Percentiles rank a stretch among this genome's conserved stretches.
These are phyloP conservation scores for Tarsius wallacei DNA, from an alignment of 2,797 vertebrate genomes.

Conservation along the genomic window DNA sequence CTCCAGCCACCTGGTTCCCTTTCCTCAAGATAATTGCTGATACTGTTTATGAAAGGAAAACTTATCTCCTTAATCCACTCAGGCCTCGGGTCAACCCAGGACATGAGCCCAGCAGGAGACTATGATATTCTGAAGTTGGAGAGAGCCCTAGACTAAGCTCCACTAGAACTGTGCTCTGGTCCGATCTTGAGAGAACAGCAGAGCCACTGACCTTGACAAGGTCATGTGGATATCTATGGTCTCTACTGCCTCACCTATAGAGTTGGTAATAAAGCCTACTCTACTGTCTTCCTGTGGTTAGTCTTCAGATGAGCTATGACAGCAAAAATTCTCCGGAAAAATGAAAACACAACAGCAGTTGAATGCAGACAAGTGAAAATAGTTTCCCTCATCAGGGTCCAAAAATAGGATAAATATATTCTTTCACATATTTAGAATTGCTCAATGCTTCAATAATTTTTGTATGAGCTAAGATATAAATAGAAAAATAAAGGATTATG, in stretches of 20 bases:
- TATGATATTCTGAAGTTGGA: neutral
- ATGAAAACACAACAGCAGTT: neutral
- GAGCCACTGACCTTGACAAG: neutral
- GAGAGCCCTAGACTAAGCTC: neutral
- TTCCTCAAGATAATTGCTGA: neutral
- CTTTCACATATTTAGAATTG: slow-evolving; percentile 56
- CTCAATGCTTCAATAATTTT: slow-evolving; percentile 39
- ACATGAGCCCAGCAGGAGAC: neutral
- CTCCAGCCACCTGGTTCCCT: neutral
- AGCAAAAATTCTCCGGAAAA: neutral
- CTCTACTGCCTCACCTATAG: neutral
- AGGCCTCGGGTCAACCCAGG: neutral
- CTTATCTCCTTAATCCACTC: neutral
- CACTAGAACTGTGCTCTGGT: neutral
- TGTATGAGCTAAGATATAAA: slow-evolving; percentile 22
- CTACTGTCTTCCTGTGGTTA: neutral
- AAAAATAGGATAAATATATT: slow-evolving; percentile 16
- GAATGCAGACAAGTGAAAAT: neutral
- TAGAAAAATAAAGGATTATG: slow-evolving; percentile 4
- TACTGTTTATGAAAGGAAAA: slow-evolving; percentile 57
- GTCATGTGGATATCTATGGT: neutral
- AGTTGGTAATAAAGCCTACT: neutral
- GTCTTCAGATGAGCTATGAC: neutral
- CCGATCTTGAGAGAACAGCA: neutral
- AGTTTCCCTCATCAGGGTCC: neutral